These are phyloP conservation scores for Ispidina lecontei DNA, from an alignment of 2,797 vertebrate genomes.

Conservation along the genomic window DNA sequence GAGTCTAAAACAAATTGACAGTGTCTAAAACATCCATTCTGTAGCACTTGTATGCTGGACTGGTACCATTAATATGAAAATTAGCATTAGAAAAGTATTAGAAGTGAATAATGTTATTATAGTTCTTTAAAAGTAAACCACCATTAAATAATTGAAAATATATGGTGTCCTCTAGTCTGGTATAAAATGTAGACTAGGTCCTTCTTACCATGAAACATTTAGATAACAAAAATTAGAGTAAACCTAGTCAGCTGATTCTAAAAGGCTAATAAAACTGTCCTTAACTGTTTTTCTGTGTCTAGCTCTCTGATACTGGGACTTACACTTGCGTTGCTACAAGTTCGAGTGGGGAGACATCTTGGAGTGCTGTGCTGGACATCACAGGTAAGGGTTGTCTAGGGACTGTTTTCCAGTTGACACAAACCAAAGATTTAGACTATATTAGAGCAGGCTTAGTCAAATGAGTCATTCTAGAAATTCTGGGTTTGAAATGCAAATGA, in stretches of 20 bases:
- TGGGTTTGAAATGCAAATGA: background rate
- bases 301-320: constrained; percentile 95
- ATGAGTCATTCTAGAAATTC: background rate
- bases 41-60: background rate
- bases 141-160: constrained; percentile 35
- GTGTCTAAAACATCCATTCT: background rate
- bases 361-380: constrained; percentile 96
- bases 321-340: constrained; percentile 98
- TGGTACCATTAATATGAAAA: background rate
- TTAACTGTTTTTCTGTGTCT: constrained; percentile 2
- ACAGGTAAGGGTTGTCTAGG: constrained; percentile 80
- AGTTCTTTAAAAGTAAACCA: background rate
- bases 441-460: background rate
- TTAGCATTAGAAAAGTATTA: background rate
- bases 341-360: constrained; percentile 97
- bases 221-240: background rate
- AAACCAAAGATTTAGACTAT: background rate
- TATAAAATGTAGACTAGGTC: constrained; percentile 3
- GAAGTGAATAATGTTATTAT: background rate
- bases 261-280: background rate
- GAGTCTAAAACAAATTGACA: background rate
- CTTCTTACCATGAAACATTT: background rate
- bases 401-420: background rate
- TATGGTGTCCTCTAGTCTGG: background rate
- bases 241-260: background rate